Evolutionary conservation across 2,888 invertebrate species (phyloP), one percentile per base, ranked within the genome.

Genomic region (Atrina japonica): DNA sequence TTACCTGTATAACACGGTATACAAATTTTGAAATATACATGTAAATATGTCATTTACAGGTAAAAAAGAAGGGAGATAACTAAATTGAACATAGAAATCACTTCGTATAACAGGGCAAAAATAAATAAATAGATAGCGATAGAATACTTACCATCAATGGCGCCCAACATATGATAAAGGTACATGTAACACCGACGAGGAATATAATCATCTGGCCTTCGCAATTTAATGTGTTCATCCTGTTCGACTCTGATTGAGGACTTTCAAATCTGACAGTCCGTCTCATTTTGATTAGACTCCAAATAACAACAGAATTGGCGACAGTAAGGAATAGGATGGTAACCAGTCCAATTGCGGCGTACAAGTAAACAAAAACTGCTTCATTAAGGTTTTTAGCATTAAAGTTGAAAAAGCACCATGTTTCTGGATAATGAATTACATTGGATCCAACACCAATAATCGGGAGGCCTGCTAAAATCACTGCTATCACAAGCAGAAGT

Each of bases 131-230:
- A n/a, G n/a, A n/a, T n/a, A n/a, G n/a, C n/a, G n/a, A n/a, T n/a
- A n/a, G 23, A 11, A 11, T 23, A 56, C 86, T 81, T 79, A 88
- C 90, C 85, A 88, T 83, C 29, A 90, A 81, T 5, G 90, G 90
- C 6, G 88, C 83, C 88, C 89, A 90, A 73, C 90, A 90, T 3
- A 85, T 78, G 30, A 86, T 81, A 73, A 90, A 90, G 5, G 88
- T 83, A 21, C 89, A 52, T 5, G 89, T 87, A 58, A 90, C 89
- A 21, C 89, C 89, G 0, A 87, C 76, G 1, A 90, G 83, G 3
- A 90, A 83, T 21, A 89, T 79, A 59, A 89, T 85, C 90, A 90
- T 90, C 72, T 90, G 89, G 41, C 89, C 80, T 76, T 90, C 90
- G 72, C 25, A 11, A 25, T 25, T 52, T 23, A 18, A 23, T 9